phyloP scores from a whole-genome alignment of 1,140 invertebrate genomes.

The Mylabris phalerata region DNA sequence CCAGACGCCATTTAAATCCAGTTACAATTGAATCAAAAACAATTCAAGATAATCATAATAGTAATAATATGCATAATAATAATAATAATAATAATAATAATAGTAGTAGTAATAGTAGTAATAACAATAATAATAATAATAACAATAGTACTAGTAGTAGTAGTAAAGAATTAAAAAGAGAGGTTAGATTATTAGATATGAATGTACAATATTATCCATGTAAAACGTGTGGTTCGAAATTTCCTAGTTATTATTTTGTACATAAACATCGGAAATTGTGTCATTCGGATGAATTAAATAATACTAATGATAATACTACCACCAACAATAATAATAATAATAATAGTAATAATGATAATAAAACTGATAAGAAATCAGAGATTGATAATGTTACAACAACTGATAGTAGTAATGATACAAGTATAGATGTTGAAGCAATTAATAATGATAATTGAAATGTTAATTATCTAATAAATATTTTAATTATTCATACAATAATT shows the following conservation, averaged over 20 bases:
- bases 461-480: background rate
- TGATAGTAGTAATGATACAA: slow-evolving; percentile 23
- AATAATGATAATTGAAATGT: slow-evolving; percentile 18
- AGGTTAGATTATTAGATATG: slow-evolving; percentile 62
- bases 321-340: slow-evolving; percentile 33
- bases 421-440: slow-evolving; percentile 36
- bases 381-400: background rate
- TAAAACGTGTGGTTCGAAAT: slow-evolving; percentile 85
- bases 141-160: background rate
- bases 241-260: slow-evolving; percentile 89
- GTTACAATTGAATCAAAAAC: slow-evolving; percentile 40
- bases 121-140: background rate
- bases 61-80: no score
- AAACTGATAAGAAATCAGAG: slow-evolving; percentile 35
- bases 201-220: slow-evolving; percentile 88
- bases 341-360: slow-evolving; percentile 35
- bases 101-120: background rate
- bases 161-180: slow-evolving; percentile 40
- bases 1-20: slow-evolving; percentile 58
- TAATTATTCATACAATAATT: slow-evolving; percentile 2
- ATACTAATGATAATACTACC: slow-evolving; percentile 33
- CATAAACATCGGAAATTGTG: slow-evolving; percentile 84
- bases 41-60: background rate
- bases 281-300: slow-evolving; percentile 57
- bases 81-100: background rate